Evolutionary conservation across 1,140 invertebrate genomes (phyloP).

Genomic region (Eulimnadia texana): DNA sequence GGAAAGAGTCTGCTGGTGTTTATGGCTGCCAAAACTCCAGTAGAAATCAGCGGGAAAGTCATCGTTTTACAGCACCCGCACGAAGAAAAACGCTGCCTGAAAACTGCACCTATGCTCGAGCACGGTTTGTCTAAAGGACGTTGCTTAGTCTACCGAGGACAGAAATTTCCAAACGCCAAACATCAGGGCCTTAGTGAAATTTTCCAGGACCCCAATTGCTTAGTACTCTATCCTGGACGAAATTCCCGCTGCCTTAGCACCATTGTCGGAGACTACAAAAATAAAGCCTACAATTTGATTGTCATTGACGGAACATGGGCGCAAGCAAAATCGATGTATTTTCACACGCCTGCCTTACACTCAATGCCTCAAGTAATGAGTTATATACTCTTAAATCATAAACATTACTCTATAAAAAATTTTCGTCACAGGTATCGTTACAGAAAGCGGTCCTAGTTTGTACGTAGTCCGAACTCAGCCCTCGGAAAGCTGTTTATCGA

Average conservation of each 20-base stretch:
- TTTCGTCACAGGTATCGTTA: constrained; percentile 47
- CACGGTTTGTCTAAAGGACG: constrained; percentile 52
- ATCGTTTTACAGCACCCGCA: constrained; percentile 83
- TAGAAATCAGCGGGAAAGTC: constrained; percentile 50
- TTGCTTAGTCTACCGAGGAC: constrained; percentile 66
- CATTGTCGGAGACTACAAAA: constrained; percentile 23
- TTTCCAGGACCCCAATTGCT: constrained; percentile 48
- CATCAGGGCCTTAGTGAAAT: constrained; percentile 51
- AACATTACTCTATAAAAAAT: too few relatives aligned
- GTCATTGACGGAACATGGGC: constrained; percentile 88
- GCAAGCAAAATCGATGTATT: constrained; percentile 56
- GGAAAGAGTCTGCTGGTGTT: constrained; percentile 74
- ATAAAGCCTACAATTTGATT: constrained; percentile 54
- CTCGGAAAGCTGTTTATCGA: constrained; percentile 76
- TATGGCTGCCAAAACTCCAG: constrained; percentile 51
- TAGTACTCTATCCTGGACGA: constrained; percentile 69
- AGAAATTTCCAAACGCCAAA: constrained; percentile 54
- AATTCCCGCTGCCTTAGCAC: constrained; percentile 46
- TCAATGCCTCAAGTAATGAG: constrained; percentile 28
- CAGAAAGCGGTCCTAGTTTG: constrained; percentile 51
- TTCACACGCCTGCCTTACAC: constrained; percentile 30
- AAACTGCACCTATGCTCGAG: constrained; percentile 76
- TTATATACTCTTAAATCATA: constrained; percentile 2
- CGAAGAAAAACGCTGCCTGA: constrained; percentile 73
- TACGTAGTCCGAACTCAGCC: constrained; percentile 89